Base-by-base conservation (phyloP, 2,888 invertebrate genomes). In the Sphaerophoria taeniata region DNA sequence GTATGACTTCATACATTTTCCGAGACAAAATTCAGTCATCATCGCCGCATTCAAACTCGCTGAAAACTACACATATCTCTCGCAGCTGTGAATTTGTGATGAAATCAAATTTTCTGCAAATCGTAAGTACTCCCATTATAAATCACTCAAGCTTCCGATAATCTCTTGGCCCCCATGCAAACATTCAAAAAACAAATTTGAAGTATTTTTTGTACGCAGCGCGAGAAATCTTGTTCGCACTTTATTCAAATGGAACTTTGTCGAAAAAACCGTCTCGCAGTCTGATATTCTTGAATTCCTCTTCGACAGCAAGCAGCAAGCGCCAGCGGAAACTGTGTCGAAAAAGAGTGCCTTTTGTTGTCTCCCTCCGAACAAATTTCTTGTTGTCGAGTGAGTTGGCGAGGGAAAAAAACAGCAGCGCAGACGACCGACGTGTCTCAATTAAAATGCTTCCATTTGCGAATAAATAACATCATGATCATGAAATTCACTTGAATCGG, bases 201-300 rank as follows among this genome's bases (percentile, higher is more conserved):
- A 61, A 43, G 45, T 3, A 61, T 16, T 16, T 6, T 16, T 16
- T 6, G 14, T 16, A 39, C n/a, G 0, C 24, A 49, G 7, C 49
- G 14, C 31, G 11, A 63, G 14, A 47, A 47, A 47, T 63, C 14
- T 33, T 65, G 65, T 65, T 65, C 49, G 34, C 65, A 65, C 65
- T 65, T 49, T 49, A 49, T 49, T 36, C 49, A 49, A 58, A 58
- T 49, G 67, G 67, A 39, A 67, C 14, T 49, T 55, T 71, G 36
- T 61, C 6, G 58, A 72, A 39, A 78, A 78, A 58, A 65, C 58
- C 78, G 78, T 78, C 78, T 51, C 78, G 78, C 78, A 72, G 78
- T 78, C 78, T 78, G 51, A 24, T 45, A 53, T 34, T 16, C 16
- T 36, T 14, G 43, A 7, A 4, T 60, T 60, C 4, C 6, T 16